These are phyloP conservation scores for Octodon degus DNA, from an alignment of 2,113 vertebrate genomes.

Conservation along the genomic window DNA sequence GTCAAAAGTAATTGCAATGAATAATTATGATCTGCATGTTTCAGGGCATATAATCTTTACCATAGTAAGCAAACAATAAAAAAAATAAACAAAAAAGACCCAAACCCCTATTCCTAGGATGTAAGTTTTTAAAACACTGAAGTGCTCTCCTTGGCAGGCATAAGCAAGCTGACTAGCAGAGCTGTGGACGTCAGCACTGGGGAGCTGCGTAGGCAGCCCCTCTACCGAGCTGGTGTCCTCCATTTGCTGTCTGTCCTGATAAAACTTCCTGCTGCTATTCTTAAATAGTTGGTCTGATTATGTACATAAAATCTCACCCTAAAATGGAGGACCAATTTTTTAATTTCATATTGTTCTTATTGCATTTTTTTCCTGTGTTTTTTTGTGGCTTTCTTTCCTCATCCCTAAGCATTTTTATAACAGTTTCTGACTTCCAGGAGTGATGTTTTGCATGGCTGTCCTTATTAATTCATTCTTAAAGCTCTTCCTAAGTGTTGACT, in stretches of 20 bases:
- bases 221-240: background rate
- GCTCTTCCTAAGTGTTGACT: background rate
- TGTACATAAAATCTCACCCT: background rate
- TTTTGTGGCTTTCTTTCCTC: background rate
- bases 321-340: background rate
- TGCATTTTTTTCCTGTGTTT: background rate
- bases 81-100: background rate
- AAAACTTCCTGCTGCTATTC: background rate
- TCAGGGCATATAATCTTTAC: background rate
- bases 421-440: background rate
- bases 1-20: background rate
- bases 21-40: background rate
- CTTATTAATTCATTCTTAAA: conserved; percentile 50
- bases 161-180: fast-evolving
- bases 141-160: background rate
- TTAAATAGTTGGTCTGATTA: background rate
- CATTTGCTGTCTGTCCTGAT: background rate
- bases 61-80: background rate
- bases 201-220: no score
- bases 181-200: no score
- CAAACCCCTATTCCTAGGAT: background rate
- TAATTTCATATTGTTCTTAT: background rate
- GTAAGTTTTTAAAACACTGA: background rate
- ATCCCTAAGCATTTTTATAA: background rate
- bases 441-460: background rate